These are phyloP conservation scores for Mythimna impura DNA, from an alignment of 2,888 invertebrate species.

Conservation along the genomic window DNA sequence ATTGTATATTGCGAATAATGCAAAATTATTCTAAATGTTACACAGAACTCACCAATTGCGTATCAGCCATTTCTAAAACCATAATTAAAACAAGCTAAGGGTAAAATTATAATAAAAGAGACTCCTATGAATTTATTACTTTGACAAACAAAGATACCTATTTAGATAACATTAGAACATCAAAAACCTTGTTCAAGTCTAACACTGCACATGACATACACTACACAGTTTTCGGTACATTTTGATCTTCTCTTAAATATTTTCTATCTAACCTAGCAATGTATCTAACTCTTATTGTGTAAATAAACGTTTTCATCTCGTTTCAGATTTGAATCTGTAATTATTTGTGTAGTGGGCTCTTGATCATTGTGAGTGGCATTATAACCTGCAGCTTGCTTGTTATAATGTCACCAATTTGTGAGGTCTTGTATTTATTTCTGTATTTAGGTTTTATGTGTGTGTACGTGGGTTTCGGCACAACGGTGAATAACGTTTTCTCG, in stretches of 20 bases:
- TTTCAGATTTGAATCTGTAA: conserved; percentile 88
- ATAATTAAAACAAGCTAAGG: too few species aligned
- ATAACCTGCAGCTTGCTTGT: conserved; percentile 74
- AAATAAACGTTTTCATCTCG: conserved; percentile 88
- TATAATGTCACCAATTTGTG: conserved; percentile 80
- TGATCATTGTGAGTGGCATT: conserved; percentile 84
- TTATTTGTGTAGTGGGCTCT: conserved; percentile 88
- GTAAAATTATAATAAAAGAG: too few species aligned
- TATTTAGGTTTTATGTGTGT: conserved; percentile 90
- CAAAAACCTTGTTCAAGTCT: conserved; percentile 14
- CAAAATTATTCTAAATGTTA: not conserved
- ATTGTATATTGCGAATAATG: not conserved
- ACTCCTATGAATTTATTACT: too few species aligned
- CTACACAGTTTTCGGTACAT: conserved; percentile 79
- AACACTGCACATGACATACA: conserved; percentile 61
- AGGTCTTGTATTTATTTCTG: conserved; percentile 83
- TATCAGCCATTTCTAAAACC: not conserved
- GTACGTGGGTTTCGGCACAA: conserved; percentile 88
- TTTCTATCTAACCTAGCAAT: conserved; percentile 89
- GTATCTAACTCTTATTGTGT: conserved; percentile 88
- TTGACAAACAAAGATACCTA: too few species aligned
- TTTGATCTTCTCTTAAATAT: conserved; percentile 89
- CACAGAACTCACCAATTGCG: not conserved
- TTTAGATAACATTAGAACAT: too few species aligned
- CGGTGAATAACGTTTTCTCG: conserved; percentile 89